phyloP scores from a whole-genome alignment of 2,797 vertebrate species.

The Pelochelys cantorii region DNA sequence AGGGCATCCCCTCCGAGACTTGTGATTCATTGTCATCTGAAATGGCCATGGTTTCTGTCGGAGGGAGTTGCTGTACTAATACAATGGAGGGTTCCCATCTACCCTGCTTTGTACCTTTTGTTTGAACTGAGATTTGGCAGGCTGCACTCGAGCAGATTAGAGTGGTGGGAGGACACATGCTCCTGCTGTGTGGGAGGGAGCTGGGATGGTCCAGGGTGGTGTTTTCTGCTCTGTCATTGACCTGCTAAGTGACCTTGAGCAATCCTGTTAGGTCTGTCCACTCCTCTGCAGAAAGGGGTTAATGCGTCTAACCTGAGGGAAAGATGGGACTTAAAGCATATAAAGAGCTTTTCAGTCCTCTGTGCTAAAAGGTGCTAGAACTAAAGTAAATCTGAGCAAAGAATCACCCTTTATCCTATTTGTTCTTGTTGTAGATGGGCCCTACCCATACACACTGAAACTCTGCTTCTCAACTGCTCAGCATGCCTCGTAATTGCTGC shows the following conservation, averaged over 20 bases:
- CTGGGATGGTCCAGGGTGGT: background rate
- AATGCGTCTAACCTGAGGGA: background rate
- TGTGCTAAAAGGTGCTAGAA: background rate
- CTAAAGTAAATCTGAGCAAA: background rate
- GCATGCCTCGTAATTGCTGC: conserved; percentile 78
- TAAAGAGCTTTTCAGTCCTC: background rate
- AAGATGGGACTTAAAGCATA: background rate
- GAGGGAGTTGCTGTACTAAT: background rate
- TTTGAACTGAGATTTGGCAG: background rate
- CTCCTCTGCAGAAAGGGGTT: background rate
- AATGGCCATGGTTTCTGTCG: background rate
- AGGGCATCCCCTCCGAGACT: too few relatives aligned
- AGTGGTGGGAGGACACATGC: background rate
- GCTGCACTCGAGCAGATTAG: background rate
- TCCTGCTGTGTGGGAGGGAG: background rate
- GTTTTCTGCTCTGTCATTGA: background rate
- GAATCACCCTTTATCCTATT: background rate
- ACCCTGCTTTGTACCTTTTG: background rate
- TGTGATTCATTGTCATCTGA: background rate
- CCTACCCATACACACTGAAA: conserved; percentile 94
- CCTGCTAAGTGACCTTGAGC: background rate
- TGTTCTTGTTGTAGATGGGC: conserved; percentile 83
- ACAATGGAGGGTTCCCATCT: background rate
- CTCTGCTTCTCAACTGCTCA: conserved; percentile 95
- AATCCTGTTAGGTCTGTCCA: background rate